Evolutionary conservation across 2,797 vertebrate species (phyloP).

Genomic region (Acanthurus leucopareius): DNA sequence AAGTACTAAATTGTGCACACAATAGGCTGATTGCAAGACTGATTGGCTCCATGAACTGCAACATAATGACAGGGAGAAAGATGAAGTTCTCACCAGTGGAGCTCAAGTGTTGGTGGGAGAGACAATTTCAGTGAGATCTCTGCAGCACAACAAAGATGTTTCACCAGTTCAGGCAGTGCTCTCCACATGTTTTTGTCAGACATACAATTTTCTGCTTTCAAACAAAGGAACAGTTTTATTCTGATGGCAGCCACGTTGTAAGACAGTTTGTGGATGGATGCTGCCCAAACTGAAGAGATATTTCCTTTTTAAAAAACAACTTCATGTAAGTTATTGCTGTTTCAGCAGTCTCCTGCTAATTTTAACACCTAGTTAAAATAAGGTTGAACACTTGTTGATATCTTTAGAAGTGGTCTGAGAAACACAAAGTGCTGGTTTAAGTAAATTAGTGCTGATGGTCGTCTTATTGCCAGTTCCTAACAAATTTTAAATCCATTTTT

Average conservation of each 20-base stretch:
- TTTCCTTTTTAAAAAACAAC: not conserved
- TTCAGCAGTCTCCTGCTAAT: not conserved
- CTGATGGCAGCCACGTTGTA: not conserved
- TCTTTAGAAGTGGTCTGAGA: too few species aligned
- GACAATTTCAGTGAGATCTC: not conserved
- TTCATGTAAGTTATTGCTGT: not conserved
- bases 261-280: not conserved
- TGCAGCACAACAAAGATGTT: not conserved
- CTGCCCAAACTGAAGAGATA: not conserved
- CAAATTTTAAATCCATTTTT: too few species aligned
- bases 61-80: conserved; percentile 22
- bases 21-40: conserved; percentile 38
- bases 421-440: too few species aligned
- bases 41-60: conserved; percentile 26
- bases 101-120: conserved; percentile 8
- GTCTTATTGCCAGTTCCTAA: too few species aligned
- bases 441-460: too few species aligned
- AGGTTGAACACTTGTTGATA: not conserved
- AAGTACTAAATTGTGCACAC: conserved; percentile 10
- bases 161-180: not conserved
- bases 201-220: not conserved
- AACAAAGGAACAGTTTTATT: not conserved
- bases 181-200: not conserved
- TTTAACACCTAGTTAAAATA: not conserved
- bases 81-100: conserved; percentile 11